Conservation (phyloP, 2,113 vertebrate genomes). For the Cnemophilus loriae region DNA sequence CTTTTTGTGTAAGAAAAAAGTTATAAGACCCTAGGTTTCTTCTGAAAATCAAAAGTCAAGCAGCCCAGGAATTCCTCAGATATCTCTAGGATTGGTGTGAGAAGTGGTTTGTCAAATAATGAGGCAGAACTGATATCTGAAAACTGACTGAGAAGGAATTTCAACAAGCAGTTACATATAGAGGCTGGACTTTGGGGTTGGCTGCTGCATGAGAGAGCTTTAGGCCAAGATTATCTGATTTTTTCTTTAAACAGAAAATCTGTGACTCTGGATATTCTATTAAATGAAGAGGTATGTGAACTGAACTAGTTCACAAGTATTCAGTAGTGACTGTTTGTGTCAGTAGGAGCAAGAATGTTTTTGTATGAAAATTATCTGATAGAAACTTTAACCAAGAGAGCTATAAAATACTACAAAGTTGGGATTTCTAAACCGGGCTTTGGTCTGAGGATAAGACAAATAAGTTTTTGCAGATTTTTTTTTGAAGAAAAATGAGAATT, state of each 20-base stretch:
- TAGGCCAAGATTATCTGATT: not conserved
- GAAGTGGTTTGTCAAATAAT: not conserved
- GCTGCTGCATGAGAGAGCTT: not conserved
- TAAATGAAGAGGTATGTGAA: not conserved
- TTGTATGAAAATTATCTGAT: not conserved
- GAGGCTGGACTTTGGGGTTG: not conserved
- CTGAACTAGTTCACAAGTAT: not conserved
- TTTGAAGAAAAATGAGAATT: not conserved
- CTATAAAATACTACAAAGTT: not conserved
- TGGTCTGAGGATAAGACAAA: not conserved
- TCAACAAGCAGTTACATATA: not conserved
- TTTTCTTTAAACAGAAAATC: not conserved
- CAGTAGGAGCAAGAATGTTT: not conserved
- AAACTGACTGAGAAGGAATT: not conserved
- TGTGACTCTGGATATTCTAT: not conserved
- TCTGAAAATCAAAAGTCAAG: not conserved
- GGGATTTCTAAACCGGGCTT: not conserved
- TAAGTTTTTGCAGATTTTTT: not conserved
- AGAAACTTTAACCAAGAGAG: not conserved
- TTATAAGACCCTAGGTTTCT: not conserved
- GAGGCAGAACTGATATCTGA: not conserved
- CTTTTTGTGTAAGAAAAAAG: not conserved
- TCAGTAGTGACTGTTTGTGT: not conserved
- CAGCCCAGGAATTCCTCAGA: not conserved
- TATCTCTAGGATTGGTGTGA: not conserved